Evolutionary conservation across 2,888 invertebrate genomes (phyloP), one percentile per base, ranked within the genome.

Genomic region (Sphecodes monilicornis): DNA sequence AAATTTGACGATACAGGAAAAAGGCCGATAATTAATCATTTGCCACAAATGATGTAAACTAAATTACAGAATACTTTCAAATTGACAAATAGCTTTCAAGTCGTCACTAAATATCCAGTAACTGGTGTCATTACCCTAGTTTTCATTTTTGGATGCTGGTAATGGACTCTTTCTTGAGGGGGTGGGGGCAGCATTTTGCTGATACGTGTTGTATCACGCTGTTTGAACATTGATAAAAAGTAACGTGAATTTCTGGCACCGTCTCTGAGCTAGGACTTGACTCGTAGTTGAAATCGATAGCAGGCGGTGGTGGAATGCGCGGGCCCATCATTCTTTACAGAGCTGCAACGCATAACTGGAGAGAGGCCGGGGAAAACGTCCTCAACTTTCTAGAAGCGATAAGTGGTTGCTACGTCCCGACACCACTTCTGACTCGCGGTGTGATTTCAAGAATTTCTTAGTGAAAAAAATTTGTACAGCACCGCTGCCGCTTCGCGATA

Each of bases 381-480:
- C 36, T 66, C 66, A 66, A 66, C 66, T 66, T 66, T 66, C 66
- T 66, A 36, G 66, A 66, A 36, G 36, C 66, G 66, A 66, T 66
- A 66, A 66, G 66, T 66, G 66, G 36, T 66, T 36, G 66, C 36
- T 22, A 18, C 66, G 36, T 66, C 18, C 36, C 36, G 66, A 66
- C 36, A 36, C 10, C 36, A 22, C 22, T 66, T 29, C 36, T 22
- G 64, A 64, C 64, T 32, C 22, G 22, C 66, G 32, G 66, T 66
- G 66, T 66, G 32, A 66, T 66, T 66, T 66, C 66, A 66, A 36
- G 36, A 66, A 18, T 66, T 66, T 32, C 66, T 66, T 66, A 22
- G 10, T 18, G 18, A 66, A 66, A 22, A 22, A 64, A 64, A 64
- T 64, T 64, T 60, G 60, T 60, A 29, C 18, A 60, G 29, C 18